Evolutionary conservation across 2,113 vertebrate genomes (phyloP).

Genomic region (Trachemys scripta): DNA sequence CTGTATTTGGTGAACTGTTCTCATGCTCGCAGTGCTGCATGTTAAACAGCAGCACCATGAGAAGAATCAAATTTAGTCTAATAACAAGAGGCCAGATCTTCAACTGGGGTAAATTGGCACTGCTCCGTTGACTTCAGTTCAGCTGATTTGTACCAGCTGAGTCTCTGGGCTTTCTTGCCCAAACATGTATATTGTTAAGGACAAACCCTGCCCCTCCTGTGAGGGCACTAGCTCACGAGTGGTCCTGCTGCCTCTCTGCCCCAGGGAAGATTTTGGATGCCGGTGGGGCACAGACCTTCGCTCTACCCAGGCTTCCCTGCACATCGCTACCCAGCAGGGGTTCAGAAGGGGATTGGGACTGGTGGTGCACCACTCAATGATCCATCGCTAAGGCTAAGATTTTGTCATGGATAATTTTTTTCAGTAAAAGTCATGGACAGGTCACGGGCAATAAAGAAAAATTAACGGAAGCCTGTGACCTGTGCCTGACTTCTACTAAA

Average conservation of each 20-base stretch:
- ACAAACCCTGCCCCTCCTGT: not conserved
- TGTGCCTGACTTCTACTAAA: too few relatives aligned
- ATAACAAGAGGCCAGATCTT: not conserved
- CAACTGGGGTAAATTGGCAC: not conserved
- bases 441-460: too few relatives aligned
- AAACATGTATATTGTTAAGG: not conserved
- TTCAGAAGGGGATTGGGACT: not conserved
- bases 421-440: too few relatives aligned
- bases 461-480: too few relatives aligned
- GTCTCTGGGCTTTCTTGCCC: not conserved
- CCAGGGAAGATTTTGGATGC: not conserved
- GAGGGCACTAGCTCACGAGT: not conserved
- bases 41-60: not conserved
- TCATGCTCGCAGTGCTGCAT: not conserved
- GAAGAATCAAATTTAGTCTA: not conserved
- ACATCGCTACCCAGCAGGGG: not conserved
- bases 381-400: too few relatives aligned
- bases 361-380: not conserved
- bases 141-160: not conserved
- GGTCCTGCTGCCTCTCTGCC: not conserved
- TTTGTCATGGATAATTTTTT: too few relatives aligned
- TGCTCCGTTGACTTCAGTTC: not conserved
- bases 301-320: not conserved
- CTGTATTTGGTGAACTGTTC: not conserved
- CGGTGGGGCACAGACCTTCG: not conserved